Percentiles rank a stretch among this genome's conserved stretches.
Conservation (phyloP, 2,888 invertebrate genomes). For the Leptinotarsa juncta region DNA sequence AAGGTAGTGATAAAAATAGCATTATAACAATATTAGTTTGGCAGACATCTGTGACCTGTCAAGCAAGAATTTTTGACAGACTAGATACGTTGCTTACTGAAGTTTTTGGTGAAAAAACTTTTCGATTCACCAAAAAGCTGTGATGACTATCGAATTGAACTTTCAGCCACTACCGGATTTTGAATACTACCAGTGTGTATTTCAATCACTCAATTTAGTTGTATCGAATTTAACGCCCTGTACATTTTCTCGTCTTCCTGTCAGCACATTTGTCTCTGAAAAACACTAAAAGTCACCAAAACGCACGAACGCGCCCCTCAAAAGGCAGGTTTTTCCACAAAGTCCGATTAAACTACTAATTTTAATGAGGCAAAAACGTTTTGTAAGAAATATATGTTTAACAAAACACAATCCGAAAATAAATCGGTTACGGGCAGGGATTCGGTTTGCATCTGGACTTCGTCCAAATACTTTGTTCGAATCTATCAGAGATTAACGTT, state of each 20-base stretch:
- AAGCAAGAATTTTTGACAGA: background rate
- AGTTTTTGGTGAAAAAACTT: background rate
- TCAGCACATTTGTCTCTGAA: constrained; percentile 10
- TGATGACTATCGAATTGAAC: too few species aligned
- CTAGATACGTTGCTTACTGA: background rate
- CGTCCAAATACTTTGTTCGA: constrained; percentile 57
- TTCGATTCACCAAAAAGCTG: too few species aligned
- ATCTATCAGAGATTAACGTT: constrained; percentile 42
- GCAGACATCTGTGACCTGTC: background rate
- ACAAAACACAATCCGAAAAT: constrained; percentile 62
- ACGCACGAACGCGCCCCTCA: constrained; percentile 24
- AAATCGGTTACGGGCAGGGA: constrained; percentile 57
- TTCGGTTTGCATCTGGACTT: constrained; percentile 59
- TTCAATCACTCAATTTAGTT: background rate
- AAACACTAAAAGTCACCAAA: constrained; percentile 22
- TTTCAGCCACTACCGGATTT: too few species aligned
- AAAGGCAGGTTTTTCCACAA: constrained; percentile 38
- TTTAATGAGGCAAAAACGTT: constrained; percentile 54
- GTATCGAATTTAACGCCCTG: background rate
- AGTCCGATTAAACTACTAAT: constrained; percentile 41
- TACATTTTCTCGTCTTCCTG: background rate
- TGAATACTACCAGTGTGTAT: too few species aligned
- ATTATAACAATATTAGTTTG: background rate
- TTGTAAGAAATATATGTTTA: constrained; percentile 57
- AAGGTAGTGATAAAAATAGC: constrained; percentile 13